Evolutionary conservation across 2,113 vertebrate species (phyloP).

Genomic region (Sinosuthora webbiana): DNA sequence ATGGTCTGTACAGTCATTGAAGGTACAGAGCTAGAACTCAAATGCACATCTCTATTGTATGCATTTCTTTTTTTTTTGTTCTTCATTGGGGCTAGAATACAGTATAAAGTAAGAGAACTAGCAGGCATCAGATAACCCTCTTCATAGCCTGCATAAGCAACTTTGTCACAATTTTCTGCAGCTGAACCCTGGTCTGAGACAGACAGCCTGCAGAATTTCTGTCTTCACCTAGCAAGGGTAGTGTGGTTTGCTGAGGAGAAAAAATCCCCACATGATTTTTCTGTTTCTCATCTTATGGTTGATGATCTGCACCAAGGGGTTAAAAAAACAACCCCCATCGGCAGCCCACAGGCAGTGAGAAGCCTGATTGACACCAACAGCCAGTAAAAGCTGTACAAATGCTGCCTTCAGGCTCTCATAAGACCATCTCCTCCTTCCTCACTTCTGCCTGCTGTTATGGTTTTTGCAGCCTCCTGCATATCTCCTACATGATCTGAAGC

Average conservation of each 20-base stretch:
- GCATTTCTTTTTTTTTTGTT: background rate
- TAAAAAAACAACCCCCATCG: rapidly evolving
- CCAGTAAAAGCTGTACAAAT: background rate
- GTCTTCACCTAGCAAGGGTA: background rate
- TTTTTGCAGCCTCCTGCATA: background rate
- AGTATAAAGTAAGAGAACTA: background rate
- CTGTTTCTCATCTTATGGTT: background rate
- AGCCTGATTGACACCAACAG: background rate
- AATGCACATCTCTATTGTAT: background rate
- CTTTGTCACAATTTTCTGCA: background rate
- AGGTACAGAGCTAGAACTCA: background rate
- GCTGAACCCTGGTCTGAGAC: background rate
- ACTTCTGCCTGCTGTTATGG: background rate
- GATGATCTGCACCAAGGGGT: rapidly evolving
- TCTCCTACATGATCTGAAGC: background rate
- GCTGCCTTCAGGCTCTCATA: background rate
- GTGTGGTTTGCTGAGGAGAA: background rate
- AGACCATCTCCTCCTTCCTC: background rate
- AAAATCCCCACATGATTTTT: background rate
- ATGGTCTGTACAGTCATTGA: background rate
- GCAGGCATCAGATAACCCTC: background rate
- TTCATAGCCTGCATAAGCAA: background rate
- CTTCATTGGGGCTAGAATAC: background rate
- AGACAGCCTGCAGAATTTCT: background rate
- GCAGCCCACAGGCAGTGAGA: background rate